phyloP scores from a whole-genome alignment of 2,888 invertebrate species.

The Apodemia mormo region DNA sequence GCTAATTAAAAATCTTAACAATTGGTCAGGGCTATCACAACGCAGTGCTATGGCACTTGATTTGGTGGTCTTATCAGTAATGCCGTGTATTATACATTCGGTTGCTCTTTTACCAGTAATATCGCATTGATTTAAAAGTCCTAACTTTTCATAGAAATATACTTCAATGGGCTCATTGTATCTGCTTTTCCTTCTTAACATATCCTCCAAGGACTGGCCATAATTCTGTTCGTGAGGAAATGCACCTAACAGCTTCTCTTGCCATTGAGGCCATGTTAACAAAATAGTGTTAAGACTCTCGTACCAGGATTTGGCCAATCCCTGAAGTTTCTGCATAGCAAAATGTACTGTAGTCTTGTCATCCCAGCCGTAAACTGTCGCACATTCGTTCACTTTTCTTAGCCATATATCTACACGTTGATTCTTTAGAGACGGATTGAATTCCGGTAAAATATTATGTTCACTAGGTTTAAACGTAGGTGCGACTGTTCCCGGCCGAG shows the following conservation, averaged over 20 bases:
- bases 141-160: slow-evolving; percentile 17
- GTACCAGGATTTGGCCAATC: slow-evolving; percentile 14
- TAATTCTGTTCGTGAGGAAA: slow-evolving; percentile 20
- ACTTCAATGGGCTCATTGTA: slow-evolving; percentile 9
- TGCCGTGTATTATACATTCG: slow-evolving; percentile 11
- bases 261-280: slow-evolving; percentile 10
- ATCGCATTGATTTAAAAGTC: slow-evolving; percentile 2
- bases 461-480: background rate
- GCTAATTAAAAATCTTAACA: background rate
- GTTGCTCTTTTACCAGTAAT: background rate
- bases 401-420: background rate
- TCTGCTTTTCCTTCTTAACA: slow-evolving; percentile 4
- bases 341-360: background rate
- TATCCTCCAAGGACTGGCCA: background rate
- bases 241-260: background rate
- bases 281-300: background rate
- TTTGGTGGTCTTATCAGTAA: background rate
- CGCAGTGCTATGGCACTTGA: background rate
- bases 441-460: background rate
- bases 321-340: slow-evolving; percentile 14
- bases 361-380: slow-evolving; percentile 2
- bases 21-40: background rate
- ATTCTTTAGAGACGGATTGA: background rate
- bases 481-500: background rate
- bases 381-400: slow-evolving; percentile 12